Evolutionary conservation across 2,113 vertebrate species (phyloP).

Genomic region (Corythoichthys intestinalis): DNA sequence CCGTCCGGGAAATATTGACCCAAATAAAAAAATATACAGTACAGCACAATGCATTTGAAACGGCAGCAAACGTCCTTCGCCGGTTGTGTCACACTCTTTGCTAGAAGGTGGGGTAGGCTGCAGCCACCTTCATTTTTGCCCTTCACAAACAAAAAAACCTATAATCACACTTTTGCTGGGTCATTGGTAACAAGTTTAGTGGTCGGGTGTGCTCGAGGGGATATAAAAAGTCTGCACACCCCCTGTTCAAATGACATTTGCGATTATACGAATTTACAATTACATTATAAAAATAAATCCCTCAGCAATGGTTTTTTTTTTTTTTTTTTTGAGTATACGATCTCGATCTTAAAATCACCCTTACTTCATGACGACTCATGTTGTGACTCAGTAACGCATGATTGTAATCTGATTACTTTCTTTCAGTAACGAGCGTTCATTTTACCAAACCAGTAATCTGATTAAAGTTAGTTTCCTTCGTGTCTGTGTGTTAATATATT

Average conservation of each 20-base stretch:
- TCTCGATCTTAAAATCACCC: no score
- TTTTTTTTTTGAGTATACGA: no score
- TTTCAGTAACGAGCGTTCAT: no score
- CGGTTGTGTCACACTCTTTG: slow-evolving; percentile 29
- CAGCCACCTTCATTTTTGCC: slow-evolving; percentile 48
- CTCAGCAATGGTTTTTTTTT: no score
- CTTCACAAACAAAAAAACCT: slow-evolving; percentile 58
- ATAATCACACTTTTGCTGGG: slow-evolving; percentile 37
- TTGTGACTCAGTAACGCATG: no score
- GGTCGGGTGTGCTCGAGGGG: not conserved
- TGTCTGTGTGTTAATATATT: no score
- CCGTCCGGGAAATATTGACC: slow-evolving; percentile 44
- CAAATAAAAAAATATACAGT: slow-evolving; percentile 35
- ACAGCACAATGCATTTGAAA: slow-evolving; percentile 39
- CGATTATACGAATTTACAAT: not conserved
- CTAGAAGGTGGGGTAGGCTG: slow-evolving; percentile 30
- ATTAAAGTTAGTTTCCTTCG: no score
- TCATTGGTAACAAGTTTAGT: slow-evolving; percentile 19
- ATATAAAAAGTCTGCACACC: not conserved
- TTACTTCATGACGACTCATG: no score
- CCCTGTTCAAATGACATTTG: not conserved
- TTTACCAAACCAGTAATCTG: no score
- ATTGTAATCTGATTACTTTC: no score
- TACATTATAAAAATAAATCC: no score
- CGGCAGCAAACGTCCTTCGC: slow-evolving; percentile 18